Conservation (phyloP, 2,888 invertebrate genomes). For the Quadroppia sp. region DNA sequence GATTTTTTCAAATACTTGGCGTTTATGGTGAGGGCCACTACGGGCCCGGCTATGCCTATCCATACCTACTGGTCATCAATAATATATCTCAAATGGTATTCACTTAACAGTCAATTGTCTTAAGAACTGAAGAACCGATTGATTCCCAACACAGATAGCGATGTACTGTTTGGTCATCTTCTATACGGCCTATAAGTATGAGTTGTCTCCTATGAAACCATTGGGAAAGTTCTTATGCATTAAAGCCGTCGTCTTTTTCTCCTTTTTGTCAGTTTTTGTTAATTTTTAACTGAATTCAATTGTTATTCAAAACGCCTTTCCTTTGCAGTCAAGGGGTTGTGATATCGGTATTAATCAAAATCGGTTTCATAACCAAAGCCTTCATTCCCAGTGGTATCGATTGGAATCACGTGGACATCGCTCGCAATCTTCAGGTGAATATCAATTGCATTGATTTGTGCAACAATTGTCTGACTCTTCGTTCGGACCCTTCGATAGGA, state of each 20-base stretch:
- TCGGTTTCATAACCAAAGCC: conserved; percentile 70
- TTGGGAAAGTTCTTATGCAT: conserved; percentile 93
- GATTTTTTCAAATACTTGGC: conserved; percentile 74
- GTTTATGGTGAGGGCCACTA: conserved; percentile 91
- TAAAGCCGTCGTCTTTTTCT: conserved; percentile 95
- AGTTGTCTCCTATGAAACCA: conserved; percentile 85
- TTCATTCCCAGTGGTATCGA: conserved; percentile 63
- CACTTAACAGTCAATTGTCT: conserved; percentile 46
- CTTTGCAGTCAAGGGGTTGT: conserved; percentile 80
- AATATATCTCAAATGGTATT: conserved; percentile 80
- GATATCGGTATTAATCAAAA: conserved; percentile 78
- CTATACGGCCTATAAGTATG: conserved; percentile 79
- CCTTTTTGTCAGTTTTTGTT: conserved; percentile 78
- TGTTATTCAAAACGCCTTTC: conserved; percentile 43
- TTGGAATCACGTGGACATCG: conserved; percentile 39
- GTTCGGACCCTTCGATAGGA: no score
- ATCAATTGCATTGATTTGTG: no score
- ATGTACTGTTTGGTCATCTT: conserved; percentile 95
- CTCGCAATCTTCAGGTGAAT: conserved; percentile 68
- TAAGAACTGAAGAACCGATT: background rate
- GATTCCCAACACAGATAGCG: conserved; percentile 56
- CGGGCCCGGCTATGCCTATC: conserved; percentile 75
- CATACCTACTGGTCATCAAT: conserved; percentile 78
- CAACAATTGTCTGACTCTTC: no score
- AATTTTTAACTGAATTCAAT: background rate